Percentiles rank a stretch among this genome's conserved stretches.
phyloP scores from a whole-genome alignment of 2,888 invertebrate species.

The Hydropsyche betteni region DNA sequence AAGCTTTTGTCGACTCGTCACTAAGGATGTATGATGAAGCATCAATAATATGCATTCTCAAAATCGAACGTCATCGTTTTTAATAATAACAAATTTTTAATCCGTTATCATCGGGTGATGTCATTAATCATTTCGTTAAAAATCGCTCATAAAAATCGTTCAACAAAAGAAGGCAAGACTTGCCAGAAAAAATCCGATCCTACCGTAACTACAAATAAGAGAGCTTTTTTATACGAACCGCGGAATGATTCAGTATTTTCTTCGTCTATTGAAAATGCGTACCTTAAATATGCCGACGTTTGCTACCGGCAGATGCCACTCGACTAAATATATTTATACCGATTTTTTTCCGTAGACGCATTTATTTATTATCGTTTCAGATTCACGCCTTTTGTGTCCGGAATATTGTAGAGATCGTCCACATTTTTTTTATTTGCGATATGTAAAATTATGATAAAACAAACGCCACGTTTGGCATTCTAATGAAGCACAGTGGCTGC shows the following conservation, averaged over 20 bases:
- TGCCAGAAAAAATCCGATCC: conserved; percentile 5
- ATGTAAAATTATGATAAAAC: conserved; percentile 19
- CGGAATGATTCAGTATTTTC: conserved; percentile 18
- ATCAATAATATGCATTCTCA: conserved; percentile 11
- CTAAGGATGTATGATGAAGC: neutral
- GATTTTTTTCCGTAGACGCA: neutral
- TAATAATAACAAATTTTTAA: conserved; percentile 37
- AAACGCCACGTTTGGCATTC: neutral
- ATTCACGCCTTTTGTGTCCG: conserved; percentile 35
- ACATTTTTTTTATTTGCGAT: conserved; percentile 17
- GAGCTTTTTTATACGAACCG: conserved; percentile 2
- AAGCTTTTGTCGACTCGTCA: too few species aligned
- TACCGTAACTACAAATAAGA: conserved; percentile 32
- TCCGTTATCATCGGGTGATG: conserved; percentile 37
- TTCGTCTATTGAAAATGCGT: conserved; percentile 20
- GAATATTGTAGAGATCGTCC: neutral
- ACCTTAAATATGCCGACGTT: neutral
- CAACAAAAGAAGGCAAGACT: conserved; percentile 6
- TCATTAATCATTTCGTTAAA: conserved; percentile 41
- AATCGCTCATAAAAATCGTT: conserved; percentile 13
- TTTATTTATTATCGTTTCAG: conserved; percentile 29
- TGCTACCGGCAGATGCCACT: conserved; percentile 30
- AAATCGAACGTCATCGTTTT: conserved; percentile 7
- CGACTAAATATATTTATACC: conserved; percentile 3
- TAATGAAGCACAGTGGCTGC: neutral